phyloP scores from a whole-genome alignment of 2,113 vertebrate species.

The Daubentonia madagascariensis region DNA sequence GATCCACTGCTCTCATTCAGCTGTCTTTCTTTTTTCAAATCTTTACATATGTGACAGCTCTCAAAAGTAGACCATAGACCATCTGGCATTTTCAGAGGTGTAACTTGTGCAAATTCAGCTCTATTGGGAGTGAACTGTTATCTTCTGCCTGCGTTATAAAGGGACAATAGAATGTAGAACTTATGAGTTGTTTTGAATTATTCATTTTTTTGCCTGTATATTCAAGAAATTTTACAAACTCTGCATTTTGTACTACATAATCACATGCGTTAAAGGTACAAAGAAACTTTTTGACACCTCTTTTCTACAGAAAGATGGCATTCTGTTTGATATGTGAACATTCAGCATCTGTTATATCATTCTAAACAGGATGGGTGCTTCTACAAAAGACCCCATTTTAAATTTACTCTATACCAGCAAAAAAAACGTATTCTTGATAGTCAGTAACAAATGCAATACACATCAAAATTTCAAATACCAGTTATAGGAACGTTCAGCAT shows the following conservation, averaged over 20 bases:
- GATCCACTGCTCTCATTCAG: slow-evolving; percentile 87
- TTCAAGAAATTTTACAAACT: slow-evolving; percentile 91
- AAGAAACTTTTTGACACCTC: slow-evolving; percentile 91
- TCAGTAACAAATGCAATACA: slow-evolving; percentile 85
- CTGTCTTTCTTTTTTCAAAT: slow-evolving; percentile 88
- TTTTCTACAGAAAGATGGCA: slow-evolving; percentile 88
- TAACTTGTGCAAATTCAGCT: slow-evolving; percentile 97
- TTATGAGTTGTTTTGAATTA: slow-evolving; percentile 96
- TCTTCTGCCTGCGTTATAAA: slow-evolving; percentile 93
- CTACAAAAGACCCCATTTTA: slow-evolving; percentile 89
- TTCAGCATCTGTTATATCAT: slow-evolving; percentile 87
- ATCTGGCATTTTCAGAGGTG: slow-evolving; percentile 94
- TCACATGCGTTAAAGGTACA: slow-evolving; percentile 88
- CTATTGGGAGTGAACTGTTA: slow-evolving; percentile 94
- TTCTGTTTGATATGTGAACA: slow-evolving; percentile 90
- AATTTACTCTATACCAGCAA: slow-evolving; percentile 81
- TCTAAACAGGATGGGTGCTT: slow-evolving; percentile 86
- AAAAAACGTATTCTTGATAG: slow-evolving; percentile 87
- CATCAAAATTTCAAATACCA: slow-evolving; percentile 85
- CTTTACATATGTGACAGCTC: slow-evolving; percentile 92
- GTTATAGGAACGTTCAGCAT: slow-evolving; percentile 83
- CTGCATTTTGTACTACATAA: slow-evolving; percentile 91
- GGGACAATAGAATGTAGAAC: slow-evolving; percentile 89
- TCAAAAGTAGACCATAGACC: slow-evolving; percentile 93
- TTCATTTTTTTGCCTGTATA: slow-evolving; percentile 94